Conservation (phyloP, 1,140 invertebrate species). For the Parapsyche elsis region DNA sequence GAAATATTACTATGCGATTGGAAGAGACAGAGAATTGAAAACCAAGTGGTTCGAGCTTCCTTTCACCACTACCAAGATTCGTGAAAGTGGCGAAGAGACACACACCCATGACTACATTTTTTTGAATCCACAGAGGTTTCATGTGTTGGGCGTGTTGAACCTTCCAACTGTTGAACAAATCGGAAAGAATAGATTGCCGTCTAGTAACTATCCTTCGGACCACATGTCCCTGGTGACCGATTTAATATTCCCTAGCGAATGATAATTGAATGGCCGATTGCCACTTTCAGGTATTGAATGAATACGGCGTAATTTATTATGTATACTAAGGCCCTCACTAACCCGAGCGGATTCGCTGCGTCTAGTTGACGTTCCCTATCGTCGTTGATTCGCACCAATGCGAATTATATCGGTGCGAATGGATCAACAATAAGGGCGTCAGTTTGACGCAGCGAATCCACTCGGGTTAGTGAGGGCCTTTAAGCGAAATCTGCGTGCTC, state of each 20-base stretch:
- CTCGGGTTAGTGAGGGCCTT: too few relatives aligned
- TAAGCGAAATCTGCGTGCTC: too few relatives aligned
- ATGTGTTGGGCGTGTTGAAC: slow-evolving; percentile 71
- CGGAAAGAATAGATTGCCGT: slow-evolving; percentile 75
- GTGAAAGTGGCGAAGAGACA: slow-evolving; percentile 77
- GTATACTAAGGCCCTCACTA: too few relatives aligned
- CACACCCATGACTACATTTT: slow-evolving; percentile 87
- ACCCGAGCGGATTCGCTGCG: too few relatives aligned
- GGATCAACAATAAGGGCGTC: too few relatives aligned
- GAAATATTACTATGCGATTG: slow-evolving; percentile 51
- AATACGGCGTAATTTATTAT: too few relatives aligned
- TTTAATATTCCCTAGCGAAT: slow-evolving; percentile 64
- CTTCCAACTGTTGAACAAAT: slow-evolving; percentile 77
- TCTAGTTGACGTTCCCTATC: too few relatives aligned
- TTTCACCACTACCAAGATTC: slow-evolving; percentile 85
- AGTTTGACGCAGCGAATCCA: too few relatives aligned
- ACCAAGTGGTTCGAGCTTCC: slow-evolving; percentile 52
- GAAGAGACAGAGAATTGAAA: slow-evolving; percentile 69
- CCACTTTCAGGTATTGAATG: too few relatives aligned
- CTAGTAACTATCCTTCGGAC: slow-evolving; percentile 80
- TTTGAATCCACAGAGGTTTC: slow-evolving; percentile 70
- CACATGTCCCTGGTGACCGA: slow-evolving; percentile 83
- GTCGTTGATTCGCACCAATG: too few relatives aligned
- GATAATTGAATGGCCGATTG: too few relatives aligned
- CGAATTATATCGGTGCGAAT: too few relatives aligned